Percentiles rank a stretch among this genome's conserved stretches.
phyloP scores from a whole-genome alignment of 2,797 vertebrate species.

The Orientallactaga sibirica region DNA sequence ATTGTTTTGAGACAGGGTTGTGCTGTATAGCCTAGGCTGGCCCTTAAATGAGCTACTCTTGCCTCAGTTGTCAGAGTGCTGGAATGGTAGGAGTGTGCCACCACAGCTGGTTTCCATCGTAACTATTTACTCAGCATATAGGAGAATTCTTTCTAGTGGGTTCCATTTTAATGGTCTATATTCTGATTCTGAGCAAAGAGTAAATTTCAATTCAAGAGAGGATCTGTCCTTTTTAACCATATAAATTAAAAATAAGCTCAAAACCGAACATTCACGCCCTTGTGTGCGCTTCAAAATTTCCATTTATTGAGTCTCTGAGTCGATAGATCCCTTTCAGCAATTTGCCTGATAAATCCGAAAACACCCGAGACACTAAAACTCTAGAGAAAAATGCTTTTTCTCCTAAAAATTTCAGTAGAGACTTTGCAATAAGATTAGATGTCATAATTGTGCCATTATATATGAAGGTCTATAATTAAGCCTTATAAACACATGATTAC shows the following conservation, averaged over 20 bases:
- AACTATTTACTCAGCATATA: background rate
- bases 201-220: constrained; percentile 60
- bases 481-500: constrained; percentile 74
- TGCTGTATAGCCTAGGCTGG: background rate
- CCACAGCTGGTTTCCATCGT: background rate
- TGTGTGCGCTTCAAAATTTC: constrained; percentile 61
- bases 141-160: background rate
- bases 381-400: constrained; percentile 13
- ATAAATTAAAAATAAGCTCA: constrained; percentile 67
- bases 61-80: background rate
- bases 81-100: no score
- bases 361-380: constrained; percentile 63
- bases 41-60: background rate
- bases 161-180: constrained; percentile 4
- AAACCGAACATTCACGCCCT: constrained; percentile 12
- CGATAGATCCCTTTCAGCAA: constrained; percentile 56
- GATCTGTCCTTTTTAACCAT: constrained; percentile 46
- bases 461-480: constrained; percentile 64
- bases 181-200: background rate
- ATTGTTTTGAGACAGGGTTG: background rate
- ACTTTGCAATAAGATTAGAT: constrained; percentile 66
- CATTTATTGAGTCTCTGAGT: constrained; percentile 40
- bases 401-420: constrained; percentile 64
- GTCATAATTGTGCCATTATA: constrained; percentile 61
- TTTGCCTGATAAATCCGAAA: constrained; percentile 69